Base-by-base conservation (phyloP, 2,113 vertebrate species). In the Ctenomys sociabilis region DNA sequence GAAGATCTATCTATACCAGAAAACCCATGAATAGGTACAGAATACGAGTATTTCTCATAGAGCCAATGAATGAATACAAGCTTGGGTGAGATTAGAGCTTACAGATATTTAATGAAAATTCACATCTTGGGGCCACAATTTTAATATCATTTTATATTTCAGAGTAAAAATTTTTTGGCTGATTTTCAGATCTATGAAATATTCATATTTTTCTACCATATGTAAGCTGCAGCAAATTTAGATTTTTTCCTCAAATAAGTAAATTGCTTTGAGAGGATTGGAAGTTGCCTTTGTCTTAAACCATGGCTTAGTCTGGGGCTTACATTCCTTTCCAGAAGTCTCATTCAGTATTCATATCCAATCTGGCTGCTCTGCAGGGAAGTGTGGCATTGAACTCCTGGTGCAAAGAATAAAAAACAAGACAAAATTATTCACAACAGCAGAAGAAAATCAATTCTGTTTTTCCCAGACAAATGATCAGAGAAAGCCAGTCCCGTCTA, bases 321-420 rank as follows among this genome's bases (percentile, higher is more conserved):
- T 35, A 7, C 64, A 24, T 70, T 90, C 81, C 93, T 86, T 90
- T 89, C 61, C 40, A 35, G n/a, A 82, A 63, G 61, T 86, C 84
- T 96, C 57, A 93, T 96, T 96, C 66, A 83, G 88, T 94, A 96
- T 96, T 97, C 86, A 93, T 84, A 75, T 86, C 32, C 91, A 95
- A 83, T 96, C 86, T 97, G 86, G 83, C 32, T 86, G 86, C 68
- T 93, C 73, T 9, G 28, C 73, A 57, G 94, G 89, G 87, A 93
- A 95, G 64, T 21, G 12, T 75, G 73, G 52, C 89, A 40, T 81
- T 91, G 78, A 88, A 96, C 91, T 91, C 68, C 35, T 49, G 83
- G 82, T 64, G 13, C 35, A 86, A 52, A 88, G 43, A 30, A 95
- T 85, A 10, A 57, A 94, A 95, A 85, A 52, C 43, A 97, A 72